Evolutionary conservation across 2,888 invertebrate species (phyloP), one percentile per base, ranked within the genome.

Genomic region (Plusia festucae): DNA sequence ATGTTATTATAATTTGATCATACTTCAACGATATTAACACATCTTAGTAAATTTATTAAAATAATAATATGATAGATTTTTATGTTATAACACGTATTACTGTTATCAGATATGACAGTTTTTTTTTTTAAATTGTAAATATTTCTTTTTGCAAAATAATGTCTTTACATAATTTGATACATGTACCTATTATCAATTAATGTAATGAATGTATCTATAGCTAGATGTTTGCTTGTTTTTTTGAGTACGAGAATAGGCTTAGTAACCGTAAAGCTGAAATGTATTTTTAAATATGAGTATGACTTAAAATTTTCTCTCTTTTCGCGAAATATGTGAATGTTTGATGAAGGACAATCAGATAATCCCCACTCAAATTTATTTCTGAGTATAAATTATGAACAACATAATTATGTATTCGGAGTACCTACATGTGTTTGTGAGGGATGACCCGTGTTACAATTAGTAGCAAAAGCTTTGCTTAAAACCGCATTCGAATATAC

Each of bases 361-460:
- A 40, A 40, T 40, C 40, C 40, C 15, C n/a, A 40, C 40, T 40
- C 40, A n/a, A 40, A 40, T n/a, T n/a, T 15, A 49, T 20, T 11
- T 49, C 46, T 49, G 46, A 18, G 20, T 49, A 49, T 49, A 20
- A 18, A 49, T 20, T 20, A 49, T 49, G 46, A 20, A 18, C 20
- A 20, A 49, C 20, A 20, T 49, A 49, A 49, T 20, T 18, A 18
- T 49, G 18, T 49, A 49, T 49, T 18, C 18, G 2, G 0, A 20
- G 18, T 46, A 49, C 20, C 18, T 11, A 49, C 20, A 13, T 13
- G 16, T 49, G 18, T 49, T 49, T 18, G 18, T 44, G 16, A 16
- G 46, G 46, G 18, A 49, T 49, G 46, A 49, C 46, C 46, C 46
- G 46, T 49, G 9, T 46, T 49, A 49, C 46, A 49, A 49, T 49